Conservation (phyloP, 2,888 invertebrate genomes). For the Eupithecia dodoneata region DNA sequence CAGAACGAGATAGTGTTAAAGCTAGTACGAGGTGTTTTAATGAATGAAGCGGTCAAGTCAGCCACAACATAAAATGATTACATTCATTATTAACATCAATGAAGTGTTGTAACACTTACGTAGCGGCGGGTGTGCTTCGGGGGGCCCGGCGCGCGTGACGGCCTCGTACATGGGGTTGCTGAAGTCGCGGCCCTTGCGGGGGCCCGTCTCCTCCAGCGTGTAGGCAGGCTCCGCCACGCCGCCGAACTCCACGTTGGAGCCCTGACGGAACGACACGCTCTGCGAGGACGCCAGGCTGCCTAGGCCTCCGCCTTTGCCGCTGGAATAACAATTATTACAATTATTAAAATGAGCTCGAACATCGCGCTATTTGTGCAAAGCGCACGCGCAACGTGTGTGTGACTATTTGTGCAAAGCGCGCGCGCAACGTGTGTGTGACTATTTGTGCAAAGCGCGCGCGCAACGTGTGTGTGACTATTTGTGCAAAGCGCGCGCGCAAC, state of each 20-base stretch:
- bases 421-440: too few relatives aligned
- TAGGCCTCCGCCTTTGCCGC: slow-evolving; percentile 91
- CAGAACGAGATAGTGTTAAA: not conserved
- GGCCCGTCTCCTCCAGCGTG: slow-evolving; percentile 86
- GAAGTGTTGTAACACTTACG: slow-evolving; percentile 57
- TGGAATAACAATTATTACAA: slow-evolving; percentile 54
- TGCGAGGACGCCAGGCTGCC: slow-evolving; percentile 93
- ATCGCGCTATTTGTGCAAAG: too few relatives aligned
- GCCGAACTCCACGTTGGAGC: slow-evolving; percentile 96
- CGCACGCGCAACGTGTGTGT: too few relatives aligned
- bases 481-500: too few relatives aligned
- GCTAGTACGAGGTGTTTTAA: not conserved
- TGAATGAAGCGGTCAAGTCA: too few relatives aligned
- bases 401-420: too few relatives aligned
- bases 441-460: too few relatives aligned
- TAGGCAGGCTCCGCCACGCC: slow-evolving; percentile 88
- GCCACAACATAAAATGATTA: too few relatives aligned
- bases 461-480: too few relatives aligned
- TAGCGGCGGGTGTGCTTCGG: slow-evolving; percentile 62
- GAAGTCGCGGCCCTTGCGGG: slow-evolving; percentile 94
- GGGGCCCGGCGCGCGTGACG: slow-evolving; percentile 86
- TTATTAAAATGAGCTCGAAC: not conserved
- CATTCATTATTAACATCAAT: too few relatives aligned
- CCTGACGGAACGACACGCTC: slow-evolving; percentile 96
- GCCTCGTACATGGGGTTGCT: slow-evolving; percentile 99